Base-by-base conservation (phyloP, 2,888 invertebrate genomes). In the Sepioteuthis lessoniana region DNA sequence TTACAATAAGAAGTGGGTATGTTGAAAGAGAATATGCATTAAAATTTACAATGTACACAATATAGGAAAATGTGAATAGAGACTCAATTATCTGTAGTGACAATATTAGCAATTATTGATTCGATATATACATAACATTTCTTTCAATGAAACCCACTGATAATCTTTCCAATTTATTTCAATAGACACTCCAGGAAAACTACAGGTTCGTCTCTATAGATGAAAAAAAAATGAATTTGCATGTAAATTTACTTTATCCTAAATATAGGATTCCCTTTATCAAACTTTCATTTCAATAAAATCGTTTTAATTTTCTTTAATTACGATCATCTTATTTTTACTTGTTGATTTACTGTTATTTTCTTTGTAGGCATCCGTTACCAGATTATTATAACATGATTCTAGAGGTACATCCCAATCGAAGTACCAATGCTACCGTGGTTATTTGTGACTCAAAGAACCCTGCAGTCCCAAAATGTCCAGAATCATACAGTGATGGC, bases 361-460 rank as follows among this genome's bases (percentile, higher is more conserved):
- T 91, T 91, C 19, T 42, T 92, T 95, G 5, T 95, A 97, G 97
- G 94, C 95, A 96, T 94, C 97, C 97, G 16, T 94, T 97, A 37
- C 97, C 97, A 42, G 97, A 97, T 94, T 95, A 96, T 95, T 97
- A 97, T 95, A 96, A 96, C 94, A 95, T 97, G 28, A 95, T 96
- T 38, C 94, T 97, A 94, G 95, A 96, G 93, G 95, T 96, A 28
- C 95, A 95, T 13, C 94, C 95, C 8, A 96, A 97, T 94, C 95
- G 96, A 25, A 96, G 96, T 19, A 96, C 96, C 0, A 95, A 95
- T 3, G 97, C 97, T 16, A 94, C 94, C 28, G 95, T 95, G 60
- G 95, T 96, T 42, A 95, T 95, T 13, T 97, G 97, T 95, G 96
- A 96, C 95, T 96, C 96, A n/a, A 95, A 95, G 38, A 95, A 96